Base-by-base conservation (phyloP, 2,113 vertebrate species). In the Zosterops borbonicus region DNA sequence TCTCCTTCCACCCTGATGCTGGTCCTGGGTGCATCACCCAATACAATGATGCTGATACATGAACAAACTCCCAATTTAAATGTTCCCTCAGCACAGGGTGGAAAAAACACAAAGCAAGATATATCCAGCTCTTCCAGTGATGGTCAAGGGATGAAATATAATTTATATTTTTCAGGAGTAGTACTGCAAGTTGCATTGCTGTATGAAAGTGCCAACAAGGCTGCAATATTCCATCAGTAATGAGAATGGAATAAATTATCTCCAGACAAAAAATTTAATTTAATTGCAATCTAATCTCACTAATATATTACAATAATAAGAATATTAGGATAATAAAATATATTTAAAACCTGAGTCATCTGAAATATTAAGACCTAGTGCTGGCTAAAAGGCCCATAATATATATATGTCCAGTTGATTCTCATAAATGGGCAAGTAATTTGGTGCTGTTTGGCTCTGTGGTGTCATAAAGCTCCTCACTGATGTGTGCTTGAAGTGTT, bases 291-390 rank as follows among this genome's bases (percentile, higher is more conserved):
- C 90, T 95, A 96, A 97, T 78, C 94, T 95, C 70, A 55, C 87
- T 97, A 96, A 96, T 96, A 75, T 88, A 97, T 96, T 97, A 84
- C 87, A 94, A 96, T 95, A 96, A 96, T 88, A 95, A 89, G 90
- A 96, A 94, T 97, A 97, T 96, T 96, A 96, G 91, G 83, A 89
- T 97, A 92, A 97, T 96, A 95, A 97, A 97, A 97, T 96, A 85
- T 90, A 83, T 95, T 96, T 97, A 95, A 97, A 96, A 84, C 55
- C 55, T 60, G 82, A 79, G 63, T n/a, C 7, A 96, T 95, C 91
- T 91, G 83, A 95, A 97, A 91, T 65, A 86, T 92, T 97, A 62
- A 91, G 94, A 87, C 64, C 19, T 81, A 56, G 56, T 37, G 49
- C 90, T 85, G 92, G 69, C 73, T 86, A 88, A 85, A 95, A 89